These are phyloP conservation scores for Geococcyx californianus DNA, from an alignment of 2,113 vertebrate species.

Conservation along the genomic window DNA sequence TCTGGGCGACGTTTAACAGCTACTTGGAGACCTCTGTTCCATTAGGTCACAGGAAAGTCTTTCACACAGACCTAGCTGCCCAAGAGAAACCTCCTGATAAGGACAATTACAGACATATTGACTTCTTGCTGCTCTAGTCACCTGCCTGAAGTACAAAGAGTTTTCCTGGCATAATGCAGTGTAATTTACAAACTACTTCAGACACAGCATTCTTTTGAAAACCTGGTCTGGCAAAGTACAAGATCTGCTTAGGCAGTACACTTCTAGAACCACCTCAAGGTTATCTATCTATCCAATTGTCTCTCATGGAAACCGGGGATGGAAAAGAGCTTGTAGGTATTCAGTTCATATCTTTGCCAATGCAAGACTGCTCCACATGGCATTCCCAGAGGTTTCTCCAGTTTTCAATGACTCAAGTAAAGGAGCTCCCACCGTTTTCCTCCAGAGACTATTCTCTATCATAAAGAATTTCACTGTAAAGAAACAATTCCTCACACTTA, in stretches of 20 bases:
- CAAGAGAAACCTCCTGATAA: not conserved
- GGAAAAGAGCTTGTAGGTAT: not conserved
- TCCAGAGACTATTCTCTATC: not conserved
- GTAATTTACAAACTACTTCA: not conserved
- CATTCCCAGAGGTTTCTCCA: not conserved
- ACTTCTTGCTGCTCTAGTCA: not conserved
- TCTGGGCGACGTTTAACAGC: not conserved
- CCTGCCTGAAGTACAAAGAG: not conserved
- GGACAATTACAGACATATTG: not conserved
- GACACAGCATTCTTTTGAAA: not conserved
- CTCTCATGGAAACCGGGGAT: not conserved
- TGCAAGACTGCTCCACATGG: not conserved
- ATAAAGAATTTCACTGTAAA: slow-evolving; percentile 30
- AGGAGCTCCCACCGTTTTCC: slow-evolving; percentile 18
- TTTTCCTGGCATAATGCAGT: not conserved
- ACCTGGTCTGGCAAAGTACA: not conserved
- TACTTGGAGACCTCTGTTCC: not conserved
- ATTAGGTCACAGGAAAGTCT: not conserved
- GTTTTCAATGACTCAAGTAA: not conserved
- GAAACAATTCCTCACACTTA: slow-evolving; percentile 9
- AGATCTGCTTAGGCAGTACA: not conserved
- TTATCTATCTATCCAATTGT: slow-evolving; percentile 11
- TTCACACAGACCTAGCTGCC: not conserved
- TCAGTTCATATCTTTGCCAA: not conserved
- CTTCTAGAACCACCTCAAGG: not conserved